Evolutionary conservation across 2,113 vertebrate species (phyloP), one percentile per base, ranked within the genome.

Genomic region (Psettodes erumei): DNA sequence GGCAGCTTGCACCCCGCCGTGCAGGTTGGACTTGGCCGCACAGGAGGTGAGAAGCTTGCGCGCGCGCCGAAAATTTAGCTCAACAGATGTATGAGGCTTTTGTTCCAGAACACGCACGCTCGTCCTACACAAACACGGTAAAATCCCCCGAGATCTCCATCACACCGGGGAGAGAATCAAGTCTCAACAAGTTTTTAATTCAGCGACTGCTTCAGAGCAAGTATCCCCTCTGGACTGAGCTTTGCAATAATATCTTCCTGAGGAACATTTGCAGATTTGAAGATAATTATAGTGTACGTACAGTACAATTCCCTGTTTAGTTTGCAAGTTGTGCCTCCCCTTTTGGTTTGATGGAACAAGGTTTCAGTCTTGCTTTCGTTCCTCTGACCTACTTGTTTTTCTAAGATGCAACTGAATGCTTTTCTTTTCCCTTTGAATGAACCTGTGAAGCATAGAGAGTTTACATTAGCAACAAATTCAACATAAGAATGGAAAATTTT

Each of bases 1-100:
- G 95, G 95, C 88, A 97, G 98, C 91, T 95, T 99, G 90, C 96
- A 97, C 32, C 98, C 98, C 6, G 97, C 96, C 27, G 96, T 99
- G 79, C 97, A 97, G 90, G 93, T 97, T 81, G 95, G 97, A 81
- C 95, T 94, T 62, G 96, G 97, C 81, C 95, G 98, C 80, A 97
- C 95, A 19, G 97, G 97, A 95, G 98, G 98, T 99, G 92, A 94
- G 91, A 61, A 48, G 18, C 18, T 7, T 25, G 23, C 16, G 38
- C 19, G 6, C 16, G 56, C n/a, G 25, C 21, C 63, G 30, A 51
- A 62, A 1, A 53, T 43, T 64, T 35, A 19, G 28, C 19, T n/a
- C 6, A 30, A 59, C 0, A 19, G n/a, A 58, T 67, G 33, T 35
- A 43, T 62, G 27, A 54, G 18, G 21, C 27, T 13, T 18, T 45